Conservation (phyloP, 2,888 invertebrate genomes). For the Oxytorus armatus region DNA sequence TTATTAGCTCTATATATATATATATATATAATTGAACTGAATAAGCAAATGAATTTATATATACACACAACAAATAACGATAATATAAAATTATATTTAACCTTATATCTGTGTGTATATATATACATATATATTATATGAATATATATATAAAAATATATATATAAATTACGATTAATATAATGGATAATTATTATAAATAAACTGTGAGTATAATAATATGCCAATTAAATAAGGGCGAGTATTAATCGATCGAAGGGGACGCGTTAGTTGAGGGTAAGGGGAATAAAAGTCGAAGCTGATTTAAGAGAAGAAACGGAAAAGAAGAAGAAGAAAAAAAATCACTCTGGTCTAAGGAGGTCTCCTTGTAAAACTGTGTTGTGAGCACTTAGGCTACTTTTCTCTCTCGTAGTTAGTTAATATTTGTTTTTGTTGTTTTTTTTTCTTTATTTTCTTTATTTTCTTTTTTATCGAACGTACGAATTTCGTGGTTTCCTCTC, state of each 20-base stretch:
- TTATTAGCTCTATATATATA: too few relatives aligned
- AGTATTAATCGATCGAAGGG: conserved; percentile 75
- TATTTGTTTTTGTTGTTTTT: too few relatives aligned
- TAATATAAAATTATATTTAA: conserved; percentile 79
- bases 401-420: conserved; percentile 76
- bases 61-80: conserved; percentile 77
- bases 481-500: conserved; percentile 28
- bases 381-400: conserved; percentile 78
- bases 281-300: conserved; percentile 44
- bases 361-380: conserved; percentile 77
- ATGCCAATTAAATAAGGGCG: conserved; percentile 79
- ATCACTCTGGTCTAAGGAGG: conserved; percentile 67
- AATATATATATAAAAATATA: conserved; percentile 64
- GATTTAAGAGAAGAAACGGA: conserved; percentile 59
- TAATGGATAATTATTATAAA: conserved; percentile 66
- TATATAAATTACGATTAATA: conserved; percentile 64
- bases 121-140: too few relatives aligned
- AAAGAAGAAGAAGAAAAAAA: conserved; percentile 63
- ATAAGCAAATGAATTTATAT: conserved; percentile 76
- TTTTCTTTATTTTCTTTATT: too few relatives aligned
- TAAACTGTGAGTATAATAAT: conserved; percentile 77
- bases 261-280: conserved; percentile 23
- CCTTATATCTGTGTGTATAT: conserved; percentile 68
- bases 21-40: too few relatives aligned
- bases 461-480: conserved; percentile 61